Evolutionary conservation across 2,888 invertebrate species (phyloP).

Genomic region (Boloria selene): DNA sequence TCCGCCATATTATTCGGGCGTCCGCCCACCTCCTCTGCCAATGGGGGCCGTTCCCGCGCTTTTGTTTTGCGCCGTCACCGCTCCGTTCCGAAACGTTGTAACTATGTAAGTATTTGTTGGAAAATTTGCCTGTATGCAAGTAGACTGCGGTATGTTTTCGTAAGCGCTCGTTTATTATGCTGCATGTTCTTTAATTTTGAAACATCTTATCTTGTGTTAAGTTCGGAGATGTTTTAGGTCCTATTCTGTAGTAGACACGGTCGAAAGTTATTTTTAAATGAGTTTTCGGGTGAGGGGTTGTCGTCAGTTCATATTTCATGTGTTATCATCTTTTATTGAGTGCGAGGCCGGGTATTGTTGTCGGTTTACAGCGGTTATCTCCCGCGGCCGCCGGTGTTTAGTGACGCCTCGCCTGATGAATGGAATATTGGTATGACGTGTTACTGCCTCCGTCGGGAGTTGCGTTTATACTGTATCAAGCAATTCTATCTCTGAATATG

Average conservation of each 20-base stretch:
- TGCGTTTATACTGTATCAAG: constrained; percentile 42
- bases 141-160: constrained; percentile 76
- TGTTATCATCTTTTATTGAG: constrained; percentile 83
- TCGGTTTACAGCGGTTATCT: constrained; percentile 80
- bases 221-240: constrained; percentile 39
- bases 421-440: constrained; percentile 67
- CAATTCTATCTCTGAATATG: constrained; percentile 33
- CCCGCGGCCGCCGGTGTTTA: constrained; percentile 73
- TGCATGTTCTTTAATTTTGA: constrained; percentile 47
- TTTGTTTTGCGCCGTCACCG: constrained; percentile 74
- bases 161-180: constrained; percentile 71
- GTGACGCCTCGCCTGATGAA: constrained; percentile 72
- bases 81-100: constrained; percentile 79
- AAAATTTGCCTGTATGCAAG: constrained; percentile 76
- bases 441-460: constrained; percentile 46
- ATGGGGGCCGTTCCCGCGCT: constrained; percentile 78
- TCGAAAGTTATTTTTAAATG: constrained; percentile 40
- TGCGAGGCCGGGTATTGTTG: constrained; percentile 79
- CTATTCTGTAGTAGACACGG: constrained; percentile 43
- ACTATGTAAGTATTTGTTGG: constrained; percentile 72
- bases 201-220: constrained; percentile 54
- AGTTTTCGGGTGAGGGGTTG: constrained; percentile 59
- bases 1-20: constrained; percentile 80
- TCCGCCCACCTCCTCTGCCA: constrained; percentile 80
- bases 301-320: constrained; percentile 80